These are phyloP conservation scores for Apamea anceps DNA, from an alignment of 2,888 invertebrate species.

Conservation along the genomic window DNA sequence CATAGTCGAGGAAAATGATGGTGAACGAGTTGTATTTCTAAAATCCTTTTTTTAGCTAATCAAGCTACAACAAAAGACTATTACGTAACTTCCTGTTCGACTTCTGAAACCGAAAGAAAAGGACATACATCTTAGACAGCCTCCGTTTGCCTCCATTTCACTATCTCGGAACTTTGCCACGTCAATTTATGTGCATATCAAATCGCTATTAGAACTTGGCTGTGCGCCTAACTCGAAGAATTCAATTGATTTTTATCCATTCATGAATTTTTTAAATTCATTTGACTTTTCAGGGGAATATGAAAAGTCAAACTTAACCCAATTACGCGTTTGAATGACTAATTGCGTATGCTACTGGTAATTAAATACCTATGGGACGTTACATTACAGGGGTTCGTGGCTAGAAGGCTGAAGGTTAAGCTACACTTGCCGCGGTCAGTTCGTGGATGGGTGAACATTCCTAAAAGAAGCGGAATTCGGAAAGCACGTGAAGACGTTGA, in stretches of 20 bases:
- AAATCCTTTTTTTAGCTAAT: not conserved
- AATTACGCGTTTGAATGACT: constrained; percentile 10
- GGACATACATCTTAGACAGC: constrained; percentile 27
- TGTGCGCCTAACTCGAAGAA: constrained; percentile 59
- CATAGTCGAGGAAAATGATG: too few species aligned
- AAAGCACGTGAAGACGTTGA: not conserved
- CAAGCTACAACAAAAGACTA: constrained; percentile 1
- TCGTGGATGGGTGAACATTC: not conserved
- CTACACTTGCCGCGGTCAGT: not conserved
- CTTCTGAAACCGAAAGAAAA: constrained; percentile 31
- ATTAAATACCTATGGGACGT: not conserved
- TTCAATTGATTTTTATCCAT: constrained; percentile 77
- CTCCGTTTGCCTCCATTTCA: constrained; percentile 38
- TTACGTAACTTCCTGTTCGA: not conserved
- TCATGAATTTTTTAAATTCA: constrained; percentile 55
- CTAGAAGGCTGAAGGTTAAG: not conserved
- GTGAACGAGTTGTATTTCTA: not conserved
- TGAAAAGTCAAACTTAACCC: constrained; percentile 6
- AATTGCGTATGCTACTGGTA: not conserved
- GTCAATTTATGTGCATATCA: constrained; percentile 86
- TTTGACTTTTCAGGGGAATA: constrained; percentile 34
- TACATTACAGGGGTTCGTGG: too few species aligned
- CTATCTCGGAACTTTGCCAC: constrained; percentile 49
- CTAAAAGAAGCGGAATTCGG: too few species aligned
- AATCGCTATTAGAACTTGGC: constrained; percentile 76